A percentile compares a stretch with the other conserved stretches of the same genome.
Evolutionary conservation across 2,888 invertebrate species (phyloP).

Genomic region (Antitype chi): DNA sequence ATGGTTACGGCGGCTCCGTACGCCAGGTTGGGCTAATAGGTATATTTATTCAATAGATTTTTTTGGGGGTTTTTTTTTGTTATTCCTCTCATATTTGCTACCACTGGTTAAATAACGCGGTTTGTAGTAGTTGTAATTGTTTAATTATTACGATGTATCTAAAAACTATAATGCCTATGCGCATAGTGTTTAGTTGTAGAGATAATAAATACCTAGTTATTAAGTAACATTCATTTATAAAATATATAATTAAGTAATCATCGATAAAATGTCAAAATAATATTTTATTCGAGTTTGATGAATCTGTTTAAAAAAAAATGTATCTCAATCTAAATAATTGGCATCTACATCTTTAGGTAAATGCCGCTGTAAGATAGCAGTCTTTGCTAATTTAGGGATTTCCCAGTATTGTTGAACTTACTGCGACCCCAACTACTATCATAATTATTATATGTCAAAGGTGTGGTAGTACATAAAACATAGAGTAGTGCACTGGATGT

Average conservation of each 20-base stretch:
- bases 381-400: neutral
- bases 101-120: slow-evolving; percentile 22
- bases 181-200: slow-evolving; percentile 12
- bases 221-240: neutral
- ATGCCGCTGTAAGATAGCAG: neutral
- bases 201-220: neutral
- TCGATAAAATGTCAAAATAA: neutral
- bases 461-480: slow-evolving; percentile 2
- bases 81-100: neutral
- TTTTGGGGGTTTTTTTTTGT: too few species aligned
- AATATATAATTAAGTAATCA: neutral
- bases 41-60: neutral
- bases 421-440: neutral
- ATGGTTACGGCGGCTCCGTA: neutral
- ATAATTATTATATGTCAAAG: neutral
- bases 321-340: neutral
- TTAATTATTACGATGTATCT: slow-evolving; percentile 10
- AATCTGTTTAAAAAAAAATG: neutral
- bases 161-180: slow-evolving; percentile 12
- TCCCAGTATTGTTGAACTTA: slow-evolving; percentile 11
- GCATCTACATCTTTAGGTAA: neutral
- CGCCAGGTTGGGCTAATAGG: neutral
- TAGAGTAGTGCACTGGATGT: neutral
- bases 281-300: neutral
- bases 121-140: slow-evolving; percentile 29